Conservation (phyloP, 1,140 invertebrate genomes). For the Drosophila insularis region DNA sequence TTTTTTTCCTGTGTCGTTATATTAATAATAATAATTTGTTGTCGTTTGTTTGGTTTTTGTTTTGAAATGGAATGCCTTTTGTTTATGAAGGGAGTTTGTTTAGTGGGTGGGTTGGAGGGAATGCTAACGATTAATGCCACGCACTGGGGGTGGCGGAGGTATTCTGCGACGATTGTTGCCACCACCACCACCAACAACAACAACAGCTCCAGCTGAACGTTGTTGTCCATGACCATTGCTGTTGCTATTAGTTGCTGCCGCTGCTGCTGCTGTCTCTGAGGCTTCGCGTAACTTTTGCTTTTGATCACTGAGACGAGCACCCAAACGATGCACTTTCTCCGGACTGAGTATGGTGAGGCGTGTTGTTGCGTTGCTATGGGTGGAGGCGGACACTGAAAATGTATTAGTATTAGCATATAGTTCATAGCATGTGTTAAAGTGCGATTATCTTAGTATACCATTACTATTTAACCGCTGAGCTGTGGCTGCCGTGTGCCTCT, state of each 20-base stretch:
- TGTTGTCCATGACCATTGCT: constrained; percentile 19
- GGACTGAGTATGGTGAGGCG: constrained; percentile 75
- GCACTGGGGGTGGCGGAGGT: constrained; percentile 58
- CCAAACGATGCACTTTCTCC: constrained; percentile 76
- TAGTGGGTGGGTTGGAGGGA: too few species aligned
- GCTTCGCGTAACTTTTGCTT: constrained; percentile 68
- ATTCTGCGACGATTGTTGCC: constrained; percentile 36
- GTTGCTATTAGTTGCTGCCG: not conserved
- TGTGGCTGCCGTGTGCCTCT: constrained; percentile 68
- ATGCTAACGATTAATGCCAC: constrained; percentile 48
- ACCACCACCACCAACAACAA: not conserved
- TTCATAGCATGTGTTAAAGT: not conserved
- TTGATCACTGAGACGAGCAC: constrained; percentile 73
- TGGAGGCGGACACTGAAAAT: constrained; percentile 26
- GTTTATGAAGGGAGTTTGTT: too few species aligned
- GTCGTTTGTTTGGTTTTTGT: constrained; percentile 18
- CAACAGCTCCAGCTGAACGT: not conserved
- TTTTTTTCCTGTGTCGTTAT: not conserved
- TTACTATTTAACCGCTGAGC: constrained; percentile 55
- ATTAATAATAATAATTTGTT: constrained; percentile 7
- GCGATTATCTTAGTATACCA: constrained; percentile 16
- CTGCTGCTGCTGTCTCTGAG: constrained; percentile 33
- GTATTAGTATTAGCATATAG: not conserved
- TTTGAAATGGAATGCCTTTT: constrained; percentile 30
- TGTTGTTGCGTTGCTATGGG: constrained; percentile 52